Evolutionary conservation across 1,140 invertebrate genomes (phyloP), one percentile per base, ranked within the genome.

Genomic region (Geopemphigus sp.): DNA sequence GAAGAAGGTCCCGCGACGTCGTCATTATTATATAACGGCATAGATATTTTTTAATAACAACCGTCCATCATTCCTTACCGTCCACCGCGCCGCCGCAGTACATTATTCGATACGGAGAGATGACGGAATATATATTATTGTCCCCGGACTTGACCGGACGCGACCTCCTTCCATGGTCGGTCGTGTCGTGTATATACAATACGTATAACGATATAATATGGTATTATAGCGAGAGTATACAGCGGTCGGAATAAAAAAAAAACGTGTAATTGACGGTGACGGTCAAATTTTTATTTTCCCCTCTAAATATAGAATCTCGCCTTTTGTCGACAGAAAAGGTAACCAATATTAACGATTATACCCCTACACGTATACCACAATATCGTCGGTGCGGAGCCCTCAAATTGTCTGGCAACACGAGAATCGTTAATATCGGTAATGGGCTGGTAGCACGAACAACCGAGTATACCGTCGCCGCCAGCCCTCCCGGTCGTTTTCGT

Each of bases 361-460:
- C 53, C 53, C 17, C 15, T 39, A 39, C 8, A 39, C 32, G 32
- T 4, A 8, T 39, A 39, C 8, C 4, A 8, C 4, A 8, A 14
- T 50, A 50, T 10, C 11, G 8, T 72, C 1, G 24, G 50, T 29
- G 32, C 29, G 74, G 39, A 8, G 3, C 24, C 32, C 26, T 78
- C 74, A 63, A 78, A 78, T 78, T 78, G 74, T 78, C 74, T 78
- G 22, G 57, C 56, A 78, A 78, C 74, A 78, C 74, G 74, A 78
- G 74, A 78, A 78, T 78, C 74, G 56, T 78, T 78, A 78, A 76
- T 76, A 76, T 61, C 15, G n/a, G 54, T 76, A 76, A 78, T 78
- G 74, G 57, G 56, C 57, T 78, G n/a, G 3, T 22, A 59, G 57
- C 74, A 78, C 74, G 74, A 78, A 78, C 15, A 22, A 6, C 59